Base-by-base conservation (phyloP, 2,888 invertebrate species). In the Tortrix viridana region DNA sequence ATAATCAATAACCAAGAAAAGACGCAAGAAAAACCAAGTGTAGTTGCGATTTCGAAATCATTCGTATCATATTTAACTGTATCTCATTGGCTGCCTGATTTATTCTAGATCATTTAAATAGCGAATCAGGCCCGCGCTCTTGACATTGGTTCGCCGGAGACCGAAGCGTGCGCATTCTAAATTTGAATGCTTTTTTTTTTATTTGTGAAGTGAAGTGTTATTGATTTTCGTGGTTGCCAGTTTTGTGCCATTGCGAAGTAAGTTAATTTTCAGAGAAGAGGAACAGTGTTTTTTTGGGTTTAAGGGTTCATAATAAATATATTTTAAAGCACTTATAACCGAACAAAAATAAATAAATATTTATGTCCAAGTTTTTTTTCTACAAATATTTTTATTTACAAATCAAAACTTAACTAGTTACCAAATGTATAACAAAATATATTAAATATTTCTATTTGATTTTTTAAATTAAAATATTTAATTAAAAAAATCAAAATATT, bases 41-140 rank as follows among this genome's bases (percentile, higher is more conserved):
- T 63, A 48, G 59, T 66, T 58, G 58, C 63, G 70, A 71, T 76
- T 76, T 79, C 73, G 73, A 79, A 81, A 78, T 74, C 69, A 75
- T 73, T 73, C 73, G 74, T 74, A 83, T 80, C 81, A 75, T 79
- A 80, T 81, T 63, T 82, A 80, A 76, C 69, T 65, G 49, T 57
- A 79, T 75, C 77, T 79, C 78, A 75, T 74, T 72, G 71, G 67
- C 68, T 54, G 66, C 65, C 66, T 65, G 64, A 72, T 66, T 68
- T 72, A 76, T 85, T 81, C 84, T 86, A 85, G 89, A 84, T 85
- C 89, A 90, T 84, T 89, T 92, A 92, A 86, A 91, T 89, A 90
- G 84, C 85, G 84, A 83, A 84, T 82, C 88, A 82, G 82, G 79
- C 77, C 76, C 80, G 72, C 69, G 77, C 55, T 73, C 77, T 83